Evolutionary conservation across 2,888 invertebrate species (phyloP), one percentile per base, ranked within the genome.

Genomic region (Diploptera punctata): DNA sequence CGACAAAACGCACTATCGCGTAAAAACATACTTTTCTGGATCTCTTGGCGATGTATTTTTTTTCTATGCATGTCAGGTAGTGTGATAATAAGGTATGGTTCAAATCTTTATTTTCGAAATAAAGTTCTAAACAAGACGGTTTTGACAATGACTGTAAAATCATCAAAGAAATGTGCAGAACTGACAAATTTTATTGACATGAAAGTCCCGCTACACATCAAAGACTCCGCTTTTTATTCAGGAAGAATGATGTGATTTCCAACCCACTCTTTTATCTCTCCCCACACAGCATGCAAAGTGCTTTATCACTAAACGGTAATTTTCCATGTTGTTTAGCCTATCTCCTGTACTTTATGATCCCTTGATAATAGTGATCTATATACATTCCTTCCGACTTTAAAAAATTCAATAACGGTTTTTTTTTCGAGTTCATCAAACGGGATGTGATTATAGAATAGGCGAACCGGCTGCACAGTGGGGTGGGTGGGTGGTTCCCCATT

Each of bases 371-470:
- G n/a, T n/a, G n/a, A n/a, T n/a, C n/a, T n/a, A n/a, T 26, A 54
- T 54, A 38, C 24, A 31, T 60, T 69, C 62, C 44, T 21, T 44
- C 70, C 62, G 62, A 70, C 49, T 70, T 70, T 70, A 70, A 70
- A 62, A 70, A 70, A 70, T 70, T 70, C 62, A 69, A 62, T 73
- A 73, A 68, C 69, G 61, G 26, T 52, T 69, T 71, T n/a, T n/a
- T n/a, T n/a, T 65, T 43, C 43, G 61, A 43, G 31, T 67, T 68
- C 49, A 68, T 62, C 68, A 73, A 49, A 73, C 61, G 65, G 47
- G 65, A 65, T 65, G 43, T 65, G 43, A 65, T 65, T 65, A 65
- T 21, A 19, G 43, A 54, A 24, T 24, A 54, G n/a, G n/a, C n/a
- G n/a, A n/a, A n/a, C n/a, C n/a, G n/a, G n/a, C n/a, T n/a, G n/a